phyloP scores from a whole-genome alignment of 2,113 vertebrate genomes.

The Sitta europaea region DNA sequence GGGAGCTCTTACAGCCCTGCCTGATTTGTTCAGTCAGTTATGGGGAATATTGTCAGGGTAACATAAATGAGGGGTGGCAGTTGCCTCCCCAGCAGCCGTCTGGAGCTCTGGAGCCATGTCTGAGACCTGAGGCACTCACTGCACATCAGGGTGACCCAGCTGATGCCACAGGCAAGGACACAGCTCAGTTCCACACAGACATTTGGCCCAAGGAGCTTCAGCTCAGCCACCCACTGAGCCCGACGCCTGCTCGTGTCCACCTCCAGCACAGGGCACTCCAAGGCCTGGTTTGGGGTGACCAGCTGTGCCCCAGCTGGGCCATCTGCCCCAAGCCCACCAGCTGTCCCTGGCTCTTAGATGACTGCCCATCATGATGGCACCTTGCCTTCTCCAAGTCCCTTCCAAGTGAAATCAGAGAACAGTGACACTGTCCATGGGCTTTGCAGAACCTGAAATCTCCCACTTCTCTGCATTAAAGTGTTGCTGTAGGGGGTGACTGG shows the following conservation, averaged over 20 bases:
- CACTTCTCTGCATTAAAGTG: neutral
- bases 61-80: neutral
- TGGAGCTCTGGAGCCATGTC: neutral
- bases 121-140: neutral
- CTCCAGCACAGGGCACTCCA: rapidly evolving
- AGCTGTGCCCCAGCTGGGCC: neutral
- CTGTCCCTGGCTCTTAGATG: neutral
- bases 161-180: neutral
- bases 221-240: rapidly evolving
- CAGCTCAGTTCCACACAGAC: neutral
- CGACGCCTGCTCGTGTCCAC: rapidly evolving
- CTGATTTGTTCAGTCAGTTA: conserved; percentile 24
- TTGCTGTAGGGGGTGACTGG: neutral
- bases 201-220: rapidly evolving
- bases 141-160: neutral
- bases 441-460: neutral
- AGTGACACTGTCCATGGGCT: neutral
- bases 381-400: neutral
- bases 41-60: neutral
- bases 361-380: rapidly evolving
- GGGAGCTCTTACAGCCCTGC: neutral
- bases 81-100: neutral
- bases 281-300: rapidly evolving
- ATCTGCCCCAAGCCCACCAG: rapidly evolving
- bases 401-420: neutral